Evolutionary conservation across 1,140 invertebrate genomes (phyloP).

Genomic region (Plodia interpunctella): DNA sequence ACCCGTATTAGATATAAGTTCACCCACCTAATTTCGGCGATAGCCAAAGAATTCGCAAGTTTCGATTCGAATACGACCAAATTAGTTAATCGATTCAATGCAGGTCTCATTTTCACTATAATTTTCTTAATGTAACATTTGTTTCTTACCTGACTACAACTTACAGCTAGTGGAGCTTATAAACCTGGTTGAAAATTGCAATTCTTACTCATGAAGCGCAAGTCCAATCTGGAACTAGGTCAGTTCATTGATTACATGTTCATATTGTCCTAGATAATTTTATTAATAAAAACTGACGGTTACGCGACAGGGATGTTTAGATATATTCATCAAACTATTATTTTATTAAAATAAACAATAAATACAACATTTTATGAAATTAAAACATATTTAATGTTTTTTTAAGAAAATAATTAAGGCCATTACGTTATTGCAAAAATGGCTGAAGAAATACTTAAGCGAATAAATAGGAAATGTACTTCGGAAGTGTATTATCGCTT

Average conservation of each 20-base stretch:
- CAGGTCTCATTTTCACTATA: neutral
- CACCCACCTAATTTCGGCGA: constrained; percentile 70
- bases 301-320: no score
- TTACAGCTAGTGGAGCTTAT: neutral
- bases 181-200: neutral
- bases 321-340: neutral
- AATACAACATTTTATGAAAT: no score
- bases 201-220: neutral
- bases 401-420: no score
- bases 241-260: neutral
- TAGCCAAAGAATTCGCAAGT: constrained; percentile 48
- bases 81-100: constrained; percentile 19
- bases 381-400: no score
- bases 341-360: no score
- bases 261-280: neutral
- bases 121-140: neutral
- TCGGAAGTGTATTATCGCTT: no score
- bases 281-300: neutral
- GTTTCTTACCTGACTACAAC: neutral
- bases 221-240: neutral
- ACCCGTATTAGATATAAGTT: constrained; percentile 62
- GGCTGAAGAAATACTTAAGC: no score
- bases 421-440: no score
- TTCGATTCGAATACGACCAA: constrained; percentile 47
- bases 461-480: no score